These are phyloP conservation scores for Zelleria hepariella DNA, from an alignment of 2,888 invertebrate species.

Conservation along the genomic window DNA sequence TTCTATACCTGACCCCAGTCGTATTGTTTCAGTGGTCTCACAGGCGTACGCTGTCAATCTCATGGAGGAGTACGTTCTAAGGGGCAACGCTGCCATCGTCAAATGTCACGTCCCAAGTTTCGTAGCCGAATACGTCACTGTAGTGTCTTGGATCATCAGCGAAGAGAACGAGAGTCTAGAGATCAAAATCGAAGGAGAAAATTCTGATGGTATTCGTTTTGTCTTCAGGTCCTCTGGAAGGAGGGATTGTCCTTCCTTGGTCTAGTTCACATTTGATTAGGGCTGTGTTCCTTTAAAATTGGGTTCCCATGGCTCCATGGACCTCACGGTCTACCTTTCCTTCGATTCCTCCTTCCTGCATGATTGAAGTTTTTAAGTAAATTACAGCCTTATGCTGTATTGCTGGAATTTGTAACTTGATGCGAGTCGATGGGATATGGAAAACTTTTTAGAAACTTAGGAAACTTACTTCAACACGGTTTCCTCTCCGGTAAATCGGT, in stretches of 20 bases:
- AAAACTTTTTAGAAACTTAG: no score
- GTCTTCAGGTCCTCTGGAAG: slow-evolving; percentile 3
- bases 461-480: background rate
- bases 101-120: slow-evolving; percentile 96
- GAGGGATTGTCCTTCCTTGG: background rate
- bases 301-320: slow-evolving; percentile 63
- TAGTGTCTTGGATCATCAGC: slow-evolving; percentile 89
- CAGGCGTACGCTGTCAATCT: slow-evolving; percentile 92
- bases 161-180: slow-evolving; percentile 67
- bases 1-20: background rate
- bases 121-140: slow-evolving; percentile 90
- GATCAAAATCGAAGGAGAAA: slow-evolving; percentile 52
- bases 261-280: slow-evolving; percentile 24
- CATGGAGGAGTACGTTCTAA: slow-evolving; percentile 92
- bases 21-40: slow-evolving; percentile 84
- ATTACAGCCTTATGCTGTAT: slow-evolving; percentile 49
- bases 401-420: background rate
- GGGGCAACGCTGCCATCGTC: slow-evolving; percentile 91
- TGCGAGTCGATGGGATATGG: background rate
- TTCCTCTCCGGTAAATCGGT: background rate
- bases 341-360: slow-evolving; percentile 69
- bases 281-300: slow-evolving; percentile 31
- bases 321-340: slow-evolving; percentile 74
- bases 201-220: slow-evolving; percentile 15
- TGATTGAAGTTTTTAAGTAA: slow-evolving; percentile 61